phyloP scores from a whole-genome alignment of 2,797 vertebrate species.

The Tympanoctomys barrerae region DNA sequence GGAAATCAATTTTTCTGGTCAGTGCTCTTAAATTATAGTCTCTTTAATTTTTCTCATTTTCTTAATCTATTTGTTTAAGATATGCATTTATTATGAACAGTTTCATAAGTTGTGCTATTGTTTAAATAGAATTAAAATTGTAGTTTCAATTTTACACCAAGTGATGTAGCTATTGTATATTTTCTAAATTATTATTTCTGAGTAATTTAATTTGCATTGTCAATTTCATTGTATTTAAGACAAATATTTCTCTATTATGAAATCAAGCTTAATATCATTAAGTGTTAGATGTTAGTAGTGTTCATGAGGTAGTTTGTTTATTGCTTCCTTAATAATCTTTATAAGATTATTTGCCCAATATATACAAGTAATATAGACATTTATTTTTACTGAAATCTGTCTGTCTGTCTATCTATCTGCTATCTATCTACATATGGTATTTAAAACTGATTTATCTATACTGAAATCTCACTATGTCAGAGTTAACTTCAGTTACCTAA shows the following conservation, averaged over 20 bases:
- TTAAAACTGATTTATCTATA: neutral
- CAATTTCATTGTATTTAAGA: neutral
- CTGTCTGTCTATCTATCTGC: too few relatives aligned
- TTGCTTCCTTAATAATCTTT: neutral
- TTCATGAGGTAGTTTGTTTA: neutral
- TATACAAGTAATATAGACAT: too few relatives aligned
- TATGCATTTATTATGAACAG: neutral
- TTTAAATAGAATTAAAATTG: neutral
- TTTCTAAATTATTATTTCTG: neutral
- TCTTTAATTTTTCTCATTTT: conserved; percentile 53
- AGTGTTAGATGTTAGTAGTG: neutral
- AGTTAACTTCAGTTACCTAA: neutral
- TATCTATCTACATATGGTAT: neutral
- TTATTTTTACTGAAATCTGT: neutral
- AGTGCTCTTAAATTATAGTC: conserved; percentile 22
- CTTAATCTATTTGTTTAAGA: conserved; percentile 23
- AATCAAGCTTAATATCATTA: conserved; percentile 22
- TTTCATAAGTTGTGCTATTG: neutral
- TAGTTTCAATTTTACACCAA: neutral
- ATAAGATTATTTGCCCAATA: neutral
- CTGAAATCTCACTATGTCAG: neutral
- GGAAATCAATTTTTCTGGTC: conserved; percentile 46
- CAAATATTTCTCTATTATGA: neutral
- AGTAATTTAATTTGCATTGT: neutral
- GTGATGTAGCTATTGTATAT: neutral